A percentile compares a stretch with the other conserved stretches of the same genome.
phyloP scores from a whole-genome alignment of 2,888 invertebrate genomes.

The Sialis lutaria region DNA sequence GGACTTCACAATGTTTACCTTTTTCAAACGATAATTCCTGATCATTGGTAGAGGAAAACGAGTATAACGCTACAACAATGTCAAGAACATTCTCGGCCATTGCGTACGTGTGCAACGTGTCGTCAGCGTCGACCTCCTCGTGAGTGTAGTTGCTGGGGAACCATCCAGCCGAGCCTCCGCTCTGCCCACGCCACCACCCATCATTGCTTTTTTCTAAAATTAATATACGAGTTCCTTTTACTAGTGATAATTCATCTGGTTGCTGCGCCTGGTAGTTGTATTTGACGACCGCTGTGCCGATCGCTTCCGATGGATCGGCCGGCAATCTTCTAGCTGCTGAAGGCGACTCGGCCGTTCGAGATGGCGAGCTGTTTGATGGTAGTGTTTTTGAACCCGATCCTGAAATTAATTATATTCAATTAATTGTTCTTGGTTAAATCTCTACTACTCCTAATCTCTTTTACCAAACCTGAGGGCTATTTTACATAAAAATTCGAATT shows the following conservation, averaged over 20 bases:
- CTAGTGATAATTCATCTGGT: conserved; percentile 84
- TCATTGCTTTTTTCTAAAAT: conserved; percentile 97
- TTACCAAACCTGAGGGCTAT: too few species aligned
- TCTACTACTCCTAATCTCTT: too few species aligned
- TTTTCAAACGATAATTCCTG: conserved; percentile 95
- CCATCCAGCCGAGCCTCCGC: conserved; percentile 60
- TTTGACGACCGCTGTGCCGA: conserved; percentile 81
- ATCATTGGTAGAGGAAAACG: conserved; percentile 83
- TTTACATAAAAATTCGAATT: too few species aligned
- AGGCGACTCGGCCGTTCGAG: conserved; percentile 58
- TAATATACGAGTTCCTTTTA: conserved; percentile 80
- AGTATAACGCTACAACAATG: conserved; percentile 88
- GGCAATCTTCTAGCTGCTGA: conserved; percentile 55
- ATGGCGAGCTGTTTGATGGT: conserved; percentile 71
- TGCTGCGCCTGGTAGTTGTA: conserved; percentile 93
- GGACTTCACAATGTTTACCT: conserved; percentile 22
- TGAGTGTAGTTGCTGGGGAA: conserved; percentile 98
- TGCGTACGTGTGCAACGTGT: conserved; percentile 79
- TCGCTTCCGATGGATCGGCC: conserved; percentile 73
- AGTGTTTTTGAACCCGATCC: conserved; percentile 68
- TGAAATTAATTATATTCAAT: conserved; percentile 10
- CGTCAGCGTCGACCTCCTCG: conserved; percentile 73
- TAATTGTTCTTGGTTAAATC: too few species aligned
- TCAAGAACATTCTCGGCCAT: conserved; percentile 93
- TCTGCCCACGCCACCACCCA: conserved; percentile 97